Percentiles rank a stretch among this genome's conserved stretches.
Conservation (phyloP, 1,140 invertebrate genomes). For the Dryas iulia region DNA sequence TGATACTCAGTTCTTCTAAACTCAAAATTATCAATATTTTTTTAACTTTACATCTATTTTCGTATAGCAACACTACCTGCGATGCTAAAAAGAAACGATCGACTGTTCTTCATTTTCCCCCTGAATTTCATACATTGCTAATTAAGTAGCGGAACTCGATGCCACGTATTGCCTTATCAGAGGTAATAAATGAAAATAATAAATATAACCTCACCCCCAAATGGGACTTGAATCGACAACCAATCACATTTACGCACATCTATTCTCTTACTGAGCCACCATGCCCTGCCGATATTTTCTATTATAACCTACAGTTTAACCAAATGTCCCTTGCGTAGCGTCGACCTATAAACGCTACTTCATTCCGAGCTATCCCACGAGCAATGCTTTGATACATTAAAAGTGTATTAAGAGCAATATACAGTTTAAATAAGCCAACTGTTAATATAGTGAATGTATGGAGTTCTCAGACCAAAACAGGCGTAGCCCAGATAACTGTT, state of each 20-base stretch:
- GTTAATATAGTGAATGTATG: not conserved
- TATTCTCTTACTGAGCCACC: no score
- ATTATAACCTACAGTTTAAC: not conserved
- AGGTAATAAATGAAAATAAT: no score
- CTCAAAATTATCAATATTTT: no score
- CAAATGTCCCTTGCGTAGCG: not conserved
- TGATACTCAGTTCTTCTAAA: no score
- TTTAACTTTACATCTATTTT: no score
- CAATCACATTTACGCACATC: not conserved
- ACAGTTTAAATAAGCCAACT: not conserved
- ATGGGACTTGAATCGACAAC: not conserved
- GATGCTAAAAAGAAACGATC: no score
- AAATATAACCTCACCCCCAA: not conserved
- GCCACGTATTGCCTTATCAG: not conserved
- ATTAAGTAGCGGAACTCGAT: not conserved
- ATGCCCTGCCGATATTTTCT: not conserved
- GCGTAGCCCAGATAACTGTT: not conserved
- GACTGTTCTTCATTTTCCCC: no score
- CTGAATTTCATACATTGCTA: no score
- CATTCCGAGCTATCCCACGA: constrained; percentile 2
- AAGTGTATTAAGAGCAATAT: constrained; percentile 19
- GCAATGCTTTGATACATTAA: constrained; percentile 6
- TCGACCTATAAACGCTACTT: not conserved
- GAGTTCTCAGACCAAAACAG: not conserved
- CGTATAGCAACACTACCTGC: no score